Percentiles rank a stretch among this genome's conserved stretches.
Conservation (phyloP, 2,797 vertebrate species). For the Urophycis tenuis region DNA sequence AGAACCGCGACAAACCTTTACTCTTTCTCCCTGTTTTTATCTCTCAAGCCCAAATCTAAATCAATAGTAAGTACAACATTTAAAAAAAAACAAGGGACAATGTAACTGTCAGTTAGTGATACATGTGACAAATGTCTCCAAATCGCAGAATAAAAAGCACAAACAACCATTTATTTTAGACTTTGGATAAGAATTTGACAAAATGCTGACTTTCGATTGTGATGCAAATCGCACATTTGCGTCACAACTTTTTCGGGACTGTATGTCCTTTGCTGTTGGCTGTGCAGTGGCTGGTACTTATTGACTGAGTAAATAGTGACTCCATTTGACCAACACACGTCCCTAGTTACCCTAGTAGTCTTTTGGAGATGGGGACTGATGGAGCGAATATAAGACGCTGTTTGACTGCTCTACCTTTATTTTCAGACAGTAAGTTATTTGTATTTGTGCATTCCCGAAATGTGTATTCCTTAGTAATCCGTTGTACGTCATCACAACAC, state of each 20-base stretch:
- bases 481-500: background rate
- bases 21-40: background rate
- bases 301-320: slow-evolving; percentile 60
- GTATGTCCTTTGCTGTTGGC: slow-evolving; percentile 46
- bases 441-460: background rate
- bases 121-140: background rate
- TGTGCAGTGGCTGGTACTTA: slow-evolving; percentile 28
- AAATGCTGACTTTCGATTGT: background rate
- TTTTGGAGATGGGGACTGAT: slow-evolving; percentile 22
- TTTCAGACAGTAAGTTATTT: slow-evolving; percentile 41
- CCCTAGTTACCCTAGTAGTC: slow-evolving; percentile 28
- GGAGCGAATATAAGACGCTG: slow-evolving; percentile 19
- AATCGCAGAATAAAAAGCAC: background rate
- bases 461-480: background rate
- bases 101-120: background rate
- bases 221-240: slow-evolving; percentile 10
- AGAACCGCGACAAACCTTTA: background rate
- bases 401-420: slow-evolving; percentile 7
- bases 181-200: background rate
- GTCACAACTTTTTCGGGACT: slow-evolving; percentile 41
- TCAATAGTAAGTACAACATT: slow-evolving; percentile 21
- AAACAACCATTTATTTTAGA: background rate
- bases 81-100: background rate
- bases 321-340: slow-evolving; percentile 25
- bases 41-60: background rate